Base-by-base conservation (phyloP, 2,888 invertebrate genomes). In the Penaeus monodon region DNA sequence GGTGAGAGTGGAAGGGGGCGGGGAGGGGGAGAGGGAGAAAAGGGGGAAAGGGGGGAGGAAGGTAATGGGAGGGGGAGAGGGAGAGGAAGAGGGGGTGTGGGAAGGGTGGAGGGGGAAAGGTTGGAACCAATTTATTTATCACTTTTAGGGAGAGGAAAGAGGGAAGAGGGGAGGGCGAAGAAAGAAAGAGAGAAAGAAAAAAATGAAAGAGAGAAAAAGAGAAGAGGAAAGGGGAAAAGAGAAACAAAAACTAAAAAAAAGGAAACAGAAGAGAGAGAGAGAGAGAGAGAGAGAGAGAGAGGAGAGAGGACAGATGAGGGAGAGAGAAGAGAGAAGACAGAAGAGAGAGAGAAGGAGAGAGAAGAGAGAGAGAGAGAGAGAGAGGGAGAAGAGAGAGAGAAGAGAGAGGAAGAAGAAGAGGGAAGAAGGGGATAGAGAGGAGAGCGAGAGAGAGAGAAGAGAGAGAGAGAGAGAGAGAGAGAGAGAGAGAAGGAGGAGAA, bases 331-430 rank as follows among this genome's bases (percentile, higher is more conserved):
- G 17, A 22, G 17, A 12, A 38, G 38, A 38, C 1, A 38, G 38
- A 74, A 57, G 49, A 2, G 49, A 6, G 27, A 29, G 27, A 6
- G 27, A 29, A 70, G 29, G 2, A 29, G 27, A 33, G 27, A 29
- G 27, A 1, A 70, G 70, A 70, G n/a, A 70, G 79, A 79, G 33
- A 79, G 79, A 57, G 57, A 78, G 78, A 57, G 63, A 78, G 78
- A 78, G 78, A 57, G 78, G 63, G 20, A 57, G 78, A 57, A 27
- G 63, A 63, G 63, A 27, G n/a, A 27, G 27, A 44, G 66, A 20
- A 80, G 80, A 66, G 24, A 66, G 80, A 66, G n/a, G 38, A 44
- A 80, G 38, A 38, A n/a, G 38, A 38, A 80, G 80, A 80, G 79
- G 38, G 66, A 80, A 66, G 66, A 38, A 66, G 66, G 38, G 80